Evolutionary conservation across 2,113 vertebrate genomes (phyloP).

Genomic region (Pelmatolapia mariae): DNA sequence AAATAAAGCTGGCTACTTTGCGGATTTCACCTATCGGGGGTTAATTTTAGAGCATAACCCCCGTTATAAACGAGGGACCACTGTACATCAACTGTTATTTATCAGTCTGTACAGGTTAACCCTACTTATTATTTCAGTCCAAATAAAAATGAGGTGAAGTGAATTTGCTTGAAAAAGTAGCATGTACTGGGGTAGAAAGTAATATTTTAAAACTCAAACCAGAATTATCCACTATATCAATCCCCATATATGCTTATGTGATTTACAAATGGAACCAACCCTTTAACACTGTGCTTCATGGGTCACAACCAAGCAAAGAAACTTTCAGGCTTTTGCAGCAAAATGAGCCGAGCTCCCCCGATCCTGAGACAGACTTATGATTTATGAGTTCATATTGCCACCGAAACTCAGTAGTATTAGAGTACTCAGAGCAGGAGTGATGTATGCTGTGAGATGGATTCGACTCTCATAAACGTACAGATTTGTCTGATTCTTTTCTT

Average conservation of each 20-base stretch:
- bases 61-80: neutral
- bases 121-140: neutral
- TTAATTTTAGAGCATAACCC: neutral
- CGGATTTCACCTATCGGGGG: rapidly evolving
- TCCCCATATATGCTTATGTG: neutral
- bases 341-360: neutral
- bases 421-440: slow-evolving; percentile 2
- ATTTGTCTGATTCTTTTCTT: slow-evolving; percentile 41
- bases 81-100: neutral
- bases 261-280: neutral
- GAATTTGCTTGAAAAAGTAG: neutral
- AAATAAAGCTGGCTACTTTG: neutral
- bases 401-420: slow-evolving; percentile 1
- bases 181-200: neutral
- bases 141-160: neutral
- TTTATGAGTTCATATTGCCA: slow-evolving; percentile 45
- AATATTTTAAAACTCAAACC: neutral
- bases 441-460: slow-evolving; percentile 34
- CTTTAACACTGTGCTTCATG: neutral
- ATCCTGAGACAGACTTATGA: neutral
- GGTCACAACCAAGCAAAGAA: neutral
- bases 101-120: neutral
- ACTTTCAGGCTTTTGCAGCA: neutral
- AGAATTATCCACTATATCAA: neutral
- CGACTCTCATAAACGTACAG: slow-evolving; percentile 53